Base-by-base conservation (phyloP, 2,797 vertebrate species). In the Myotis myotis region DNA sequence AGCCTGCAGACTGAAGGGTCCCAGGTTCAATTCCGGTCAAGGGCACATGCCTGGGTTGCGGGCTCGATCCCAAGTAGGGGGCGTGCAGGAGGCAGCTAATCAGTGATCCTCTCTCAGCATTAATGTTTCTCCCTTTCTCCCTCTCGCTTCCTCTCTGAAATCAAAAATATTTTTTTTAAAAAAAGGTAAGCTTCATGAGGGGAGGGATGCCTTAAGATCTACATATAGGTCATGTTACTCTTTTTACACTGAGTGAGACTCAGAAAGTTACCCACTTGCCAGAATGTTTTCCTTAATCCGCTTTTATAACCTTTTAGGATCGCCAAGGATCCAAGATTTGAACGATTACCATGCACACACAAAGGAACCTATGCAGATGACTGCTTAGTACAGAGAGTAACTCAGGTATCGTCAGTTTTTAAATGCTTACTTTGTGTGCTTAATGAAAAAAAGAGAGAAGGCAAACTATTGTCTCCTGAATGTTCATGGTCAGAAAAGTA, bases 301-400 rank as follows among this genome's bases (percentile, higher is more conserved):
- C 30, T 90, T 92, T 96, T 20, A 9, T 0, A 91, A 83, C 88
- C 72, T 36, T 84, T 19, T 95, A 99, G 99, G 97, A 99, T 99
- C 95, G 99, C 99, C 75, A 99, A 99, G 97, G 99, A 99, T 97
- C 98, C 99, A 23, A 98, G 99, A 51, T 99, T 99, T 98, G 99
- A 99, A 88, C 99, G 99, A 60, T 97, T 99, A 95, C 99, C 99
- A 0, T 99, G 99, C 88, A 97, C 99, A 91, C 99, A 99, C 98
- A 99, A 99, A 97, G 99, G 99, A 97, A 99, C 99, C 82, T 99
- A 99, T 1, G 99, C 99, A 3, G 99, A 99, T 97, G 99, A 99
- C 98, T 99, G 99, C 98, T 98, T 99, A 96, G 99, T 99, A 75
- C 99, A 99, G 97, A 99, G 99, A 80, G 99, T 99, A 89, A 99